These are phyloP conservation scores for Drosophila emarginata DNA, from an alignment of 2,888 invertebrate genomes.

Conservation along the genomic window DNA sequence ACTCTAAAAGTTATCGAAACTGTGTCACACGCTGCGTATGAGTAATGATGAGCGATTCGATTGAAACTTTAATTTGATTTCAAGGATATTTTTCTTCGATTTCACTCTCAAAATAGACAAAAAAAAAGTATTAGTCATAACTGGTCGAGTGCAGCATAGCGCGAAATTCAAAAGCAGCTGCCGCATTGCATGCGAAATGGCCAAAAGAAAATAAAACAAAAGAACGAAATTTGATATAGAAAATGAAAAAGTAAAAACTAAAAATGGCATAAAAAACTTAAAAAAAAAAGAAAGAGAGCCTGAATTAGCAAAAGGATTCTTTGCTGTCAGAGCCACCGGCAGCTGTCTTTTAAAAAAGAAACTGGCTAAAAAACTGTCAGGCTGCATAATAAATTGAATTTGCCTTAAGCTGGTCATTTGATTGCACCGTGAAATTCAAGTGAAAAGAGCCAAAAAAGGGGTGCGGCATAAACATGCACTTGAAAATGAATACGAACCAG, in stretches of 20 bases:
- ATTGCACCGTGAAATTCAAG: constrained; percentile 42
- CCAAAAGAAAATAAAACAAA: constrained; percentile 17
- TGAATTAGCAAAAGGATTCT: constrained; percentile 60
- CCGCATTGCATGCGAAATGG: constrained; percentile 55
- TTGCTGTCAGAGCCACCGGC: constrained; percentile 43
- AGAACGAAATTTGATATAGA: neutral
- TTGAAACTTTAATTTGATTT: constrained; percentile 51
- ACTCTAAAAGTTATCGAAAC: constrained; percentile 38
- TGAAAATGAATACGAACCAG: constrained; percentile 38
- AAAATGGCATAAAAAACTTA: neutral
- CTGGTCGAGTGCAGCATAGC: constrained; percentile 63
- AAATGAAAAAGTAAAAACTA: neutral
- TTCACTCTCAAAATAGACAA: constrained; percentile 37
- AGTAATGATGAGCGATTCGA: constrained; percentile 57
- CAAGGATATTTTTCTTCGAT: constrained; percentile 51
- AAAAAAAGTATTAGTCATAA: constrained; percentile 54
- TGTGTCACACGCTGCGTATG: constrained; percentile 68
- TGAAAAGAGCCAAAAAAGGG: constrained; percentile 38
- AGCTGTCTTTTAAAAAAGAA: constrained; percentile 33
- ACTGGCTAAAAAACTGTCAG: constrained; percentile 52
- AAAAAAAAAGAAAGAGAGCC: constrained; percentile 49
- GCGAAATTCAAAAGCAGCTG: constrained; percentile 75
- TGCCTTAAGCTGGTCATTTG: constrained; percentile 67
- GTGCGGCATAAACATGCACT: constrained; percentile 58
- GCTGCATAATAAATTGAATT: constrained; percentile 77